phyloP scores from a whole-genome alignment of 2,797 vertebrate genomes.

The Linurgus olivaceus region DNA sequence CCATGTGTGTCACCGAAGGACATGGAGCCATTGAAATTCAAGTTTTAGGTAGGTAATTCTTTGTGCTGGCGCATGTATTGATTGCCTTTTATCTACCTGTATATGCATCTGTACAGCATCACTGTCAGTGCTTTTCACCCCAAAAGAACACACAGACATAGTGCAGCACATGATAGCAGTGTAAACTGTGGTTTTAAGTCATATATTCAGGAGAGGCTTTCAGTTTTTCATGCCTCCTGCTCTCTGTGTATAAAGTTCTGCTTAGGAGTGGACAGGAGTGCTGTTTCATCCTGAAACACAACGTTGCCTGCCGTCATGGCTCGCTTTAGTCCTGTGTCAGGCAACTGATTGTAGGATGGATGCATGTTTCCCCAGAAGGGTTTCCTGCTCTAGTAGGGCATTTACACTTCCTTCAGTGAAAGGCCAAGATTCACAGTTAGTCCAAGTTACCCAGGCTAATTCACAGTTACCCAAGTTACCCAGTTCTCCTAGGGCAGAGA shows the following conservation, averaged over 20 bases:
- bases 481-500: neutral
- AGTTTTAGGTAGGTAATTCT: conserved; percentile 78
- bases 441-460: neutral
- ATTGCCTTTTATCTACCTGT: conserved; percentile 74
- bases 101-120: conserved; percentile 72
- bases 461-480: neutral
- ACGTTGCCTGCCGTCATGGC: neutral
- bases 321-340: neutral
- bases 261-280: neutral
- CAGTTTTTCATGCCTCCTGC: conserved; percentile 35
- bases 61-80: conserved; percentile 78
- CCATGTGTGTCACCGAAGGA: conserved; percentile 77
- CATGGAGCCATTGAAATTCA: conserved; percentile 77
- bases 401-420: conserved; percentile 1
- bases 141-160: conserved; percentile 34
- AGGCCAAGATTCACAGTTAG: neutral
- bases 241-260: neutral
- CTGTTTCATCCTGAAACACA: neutral
- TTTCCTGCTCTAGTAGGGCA: neutral
- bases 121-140: conserved; percentile 66
- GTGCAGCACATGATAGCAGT: neutral
- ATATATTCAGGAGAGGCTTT: neutral
- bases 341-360: conserved; percentile 15
- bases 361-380: neutral
- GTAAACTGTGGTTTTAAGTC: conserved; percentile 44